Evolutionary conservation across 37 sponge, comb jelly and placozoan species (phyloP).

Genomic region (Ephydatia muelleri): DNA sequence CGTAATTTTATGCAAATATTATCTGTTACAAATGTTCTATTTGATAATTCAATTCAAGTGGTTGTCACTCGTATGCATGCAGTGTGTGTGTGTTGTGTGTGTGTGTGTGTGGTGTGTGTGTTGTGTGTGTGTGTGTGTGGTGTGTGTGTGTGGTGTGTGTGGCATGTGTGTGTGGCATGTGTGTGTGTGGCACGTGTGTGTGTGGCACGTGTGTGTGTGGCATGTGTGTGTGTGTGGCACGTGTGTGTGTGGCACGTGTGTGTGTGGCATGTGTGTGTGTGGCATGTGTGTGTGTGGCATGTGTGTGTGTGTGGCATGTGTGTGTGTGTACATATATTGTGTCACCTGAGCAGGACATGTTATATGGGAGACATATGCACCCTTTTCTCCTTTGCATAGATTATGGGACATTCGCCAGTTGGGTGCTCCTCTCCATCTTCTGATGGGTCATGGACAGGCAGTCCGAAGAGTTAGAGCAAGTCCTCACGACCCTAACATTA

Average conservation of each 20-base stretch:
- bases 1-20: too few relatives aligned
- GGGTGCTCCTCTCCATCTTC: conserved; percentile 20
- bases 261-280: neutral
- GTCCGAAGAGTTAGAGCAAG: conserved; percentile 67
- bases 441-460: conserved; percentile 70
- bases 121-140: too few relatives aligned
- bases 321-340: neutral
- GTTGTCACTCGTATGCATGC: too few relatives aligned
- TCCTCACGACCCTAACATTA: conserved; percentile 48
- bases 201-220: too few relatives aligned
- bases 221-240: neutral
- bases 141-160: too few relatives aligned
- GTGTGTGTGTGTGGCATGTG: neutral
- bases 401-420: conserved; percentile 65
- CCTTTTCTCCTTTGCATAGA: too few relatives aligned
- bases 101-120: neutral
- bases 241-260: too few relatives aligned
- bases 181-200: neutral
- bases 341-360: too few relatives aligned
- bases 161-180: neutral
- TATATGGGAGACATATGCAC: too few relatives aligned
- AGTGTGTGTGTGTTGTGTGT: conserved; percentile 1
- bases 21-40: too few relatives aligned
- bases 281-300: neutral
- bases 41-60: too few relatives aligned